These are phyloP conservation scores for Osmoderma eremita DNA, from an alignment of 2,888 invertebrate species.

Conservation along the genomic window DNA sequence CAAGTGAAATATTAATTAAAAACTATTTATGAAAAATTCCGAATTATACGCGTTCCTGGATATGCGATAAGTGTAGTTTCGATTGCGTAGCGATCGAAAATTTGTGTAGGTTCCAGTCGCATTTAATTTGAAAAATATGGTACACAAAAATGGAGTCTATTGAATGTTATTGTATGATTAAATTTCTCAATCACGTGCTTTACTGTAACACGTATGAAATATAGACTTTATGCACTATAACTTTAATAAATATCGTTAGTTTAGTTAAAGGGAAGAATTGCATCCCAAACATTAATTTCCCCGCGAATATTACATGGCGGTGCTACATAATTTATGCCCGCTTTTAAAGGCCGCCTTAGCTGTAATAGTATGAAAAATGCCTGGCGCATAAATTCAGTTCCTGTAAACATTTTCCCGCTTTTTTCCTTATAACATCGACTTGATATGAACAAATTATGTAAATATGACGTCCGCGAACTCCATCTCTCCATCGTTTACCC, in stretches of 20 bases:
- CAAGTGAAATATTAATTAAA: too few relatives aligned
- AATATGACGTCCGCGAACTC: slow-evolving; percentile 3
- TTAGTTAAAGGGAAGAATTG: neutral
- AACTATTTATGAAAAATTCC: too few relatives aligned
- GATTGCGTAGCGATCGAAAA: too few relatives aligned
- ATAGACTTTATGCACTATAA: neutral
- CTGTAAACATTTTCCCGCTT: slow-evolving; percentile 1
- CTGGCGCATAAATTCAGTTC: neutral
- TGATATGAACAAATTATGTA: slow-evolving; percentile 27
- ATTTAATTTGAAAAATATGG: too few relatives aligned
- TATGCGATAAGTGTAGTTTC: too few relatives aligned
- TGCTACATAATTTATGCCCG: neutral
- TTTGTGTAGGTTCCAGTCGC: too few relatives aligned
- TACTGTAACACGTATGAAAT: neutral
- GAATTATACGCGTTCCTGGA: too few relatives aligned
- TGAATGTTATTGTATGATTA: neutral
- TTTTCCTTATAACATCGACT: slow-evolving; percentile 11
- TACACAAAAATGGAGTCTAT: neutral
- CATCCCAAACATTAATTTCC: neutral
- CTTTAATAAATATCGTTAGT: neutral
- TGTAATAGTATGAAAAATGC: slow-evolving; percentile 5
- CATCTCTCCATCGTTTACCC: slow-evolving; percentile 2
- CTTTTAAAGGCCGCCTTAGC: neutral
- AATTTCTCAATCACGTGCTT: neutral
- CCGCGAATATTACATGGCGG: neutral